Conservation (phyloP, 64 coral and sea anemone genomes). For the Stichodactyla helianthus region DNA sequence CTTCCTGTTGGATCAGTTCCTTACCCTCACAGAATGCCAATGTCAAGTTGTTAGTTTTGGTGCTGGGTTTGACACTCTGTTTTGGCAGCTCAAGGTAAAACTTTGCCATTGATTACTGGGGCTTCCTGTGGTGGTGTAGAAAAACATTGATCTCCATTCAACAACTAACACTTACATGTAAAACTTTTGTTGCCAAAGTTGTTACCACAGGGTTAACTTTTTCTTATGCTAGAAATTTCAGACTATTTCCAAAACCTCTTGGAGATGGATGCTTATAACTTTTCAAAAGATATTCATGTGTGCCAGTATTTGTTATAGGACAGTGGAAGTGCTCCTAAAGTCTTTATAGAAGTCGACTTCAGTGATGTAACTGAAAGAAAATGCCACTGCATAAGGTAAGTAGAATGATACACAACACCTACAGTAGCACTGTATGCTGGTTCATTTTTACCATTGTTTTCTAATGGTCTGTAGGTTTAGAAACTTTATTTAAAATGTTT, state of each 20-base stretch:
- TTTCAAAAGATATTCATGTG: too few species aligned
- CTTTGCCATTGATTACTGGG: not conserved
- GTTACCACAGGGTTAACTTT: too few species aligned
- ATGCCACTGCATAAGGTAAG: constrained; percentile 81
- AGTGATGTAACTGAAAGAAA: constrained; percentile 79
- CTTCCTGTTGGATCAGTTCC: constrained; percentile 74
- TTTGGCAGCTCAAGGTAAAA: constrained; percentile 93
- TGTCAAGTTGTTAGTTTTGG: constrained; percentile 94
- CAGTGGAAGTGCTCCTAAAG: constrained; percentile 56
- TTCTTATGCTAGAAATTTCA: too few species aligned
- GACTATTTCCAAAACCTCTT: too few species aligned
- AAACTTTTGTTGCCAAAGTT: too few species aligned
- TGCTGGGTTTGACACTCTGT: constrained; percentile 89
- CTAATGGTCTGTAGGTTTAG: not conserved
- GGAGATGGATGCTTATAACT: too few species aligned
- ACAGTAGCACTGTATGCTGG: not conserved
- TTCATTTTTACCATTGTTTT: not conserved
- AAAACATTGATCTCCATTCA: too few species aligned
- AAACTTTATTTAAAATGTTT: not conserved
- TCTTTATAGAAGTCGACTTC: constrained; percentile 93
- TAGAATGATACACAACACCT: not conserved
- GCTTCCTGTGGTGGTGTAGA: too few species aligned
- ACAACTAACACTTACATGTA: too few species aligned
- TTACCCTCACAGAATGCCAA: constrained; percentile 59
- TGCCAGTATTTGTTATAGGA: constrained; percentile 30